A percentile compares a stretch with the other conserved stretches of the same genome.
Conservation (phyloP, 2,888 invertebrate species). For the Xestia xanthographa region DNA sequence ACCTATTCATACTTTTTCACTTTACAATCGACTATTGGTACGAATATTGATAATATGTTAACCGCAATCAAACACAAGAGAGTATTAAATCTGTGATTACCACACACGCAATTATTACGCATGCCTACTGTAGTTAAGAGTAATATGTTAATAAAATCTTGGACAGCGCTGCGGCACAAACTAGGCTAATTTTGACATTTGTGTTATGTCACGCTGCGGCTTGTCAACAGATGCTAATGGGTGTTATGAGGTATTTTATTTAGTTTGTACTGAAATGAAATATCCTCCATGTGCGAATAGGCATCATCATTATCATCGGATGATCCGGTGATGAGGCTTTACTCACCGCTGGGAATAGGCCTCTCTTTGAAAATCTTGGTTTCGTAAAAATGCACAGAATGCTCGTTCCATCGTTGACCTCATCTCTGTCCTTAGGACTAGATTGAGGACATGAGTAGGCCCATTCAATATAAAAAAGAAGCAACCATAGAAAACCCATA, state of each 20-base stretch:
- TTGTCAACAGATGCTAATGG: slow-evolving; percentile 52
- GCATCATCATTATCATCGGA: too few species aligned
- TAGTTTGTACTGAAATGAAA: neutral
- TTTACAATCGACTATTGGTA: slow-evolving; percentile 4
- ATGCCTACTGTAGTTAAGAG: slow-evolving; percentile 29
- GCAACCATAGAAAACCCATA: too few species aligned
- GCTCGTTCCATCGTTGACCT: too few species aligned
- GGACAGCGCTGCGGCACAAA: slow-evolving; percentile 38
- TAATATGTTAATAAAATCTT: slow-evolving; percentile 53
- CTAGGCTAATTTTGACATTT: slow-evolving; percentile 62
- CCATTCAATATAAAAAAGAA: too few species aligned
- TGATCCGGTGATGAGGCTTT: neutral
- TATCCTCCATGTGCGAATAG: neutral
- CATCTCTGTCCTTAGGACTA: too few species aligned
- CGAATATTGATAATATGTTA: slow-evolving; percentile 15
- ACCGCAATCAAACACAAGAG: slow-evolving; percentile 37
- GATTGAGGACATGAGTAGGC: too few species aligned
- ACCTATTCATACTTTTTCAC: slow-evolving; percentile 9
- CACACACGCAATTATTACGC: slow-evolving; percentile 55
- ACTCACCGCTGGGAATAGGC: neutral
- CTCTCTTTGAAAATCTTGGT: neutral
- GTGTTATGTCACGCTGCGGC: slow-evolving; percentile 55
- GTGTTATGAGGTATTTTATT: slow-evolving; percentile 14
- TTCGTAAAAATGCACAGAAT: neutral
- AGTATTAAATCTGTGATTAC: slow-evolving; percentile 56